Conservation (phyloP, 2,888 invertebrate species). For the Cordilura impudica region DNA sequence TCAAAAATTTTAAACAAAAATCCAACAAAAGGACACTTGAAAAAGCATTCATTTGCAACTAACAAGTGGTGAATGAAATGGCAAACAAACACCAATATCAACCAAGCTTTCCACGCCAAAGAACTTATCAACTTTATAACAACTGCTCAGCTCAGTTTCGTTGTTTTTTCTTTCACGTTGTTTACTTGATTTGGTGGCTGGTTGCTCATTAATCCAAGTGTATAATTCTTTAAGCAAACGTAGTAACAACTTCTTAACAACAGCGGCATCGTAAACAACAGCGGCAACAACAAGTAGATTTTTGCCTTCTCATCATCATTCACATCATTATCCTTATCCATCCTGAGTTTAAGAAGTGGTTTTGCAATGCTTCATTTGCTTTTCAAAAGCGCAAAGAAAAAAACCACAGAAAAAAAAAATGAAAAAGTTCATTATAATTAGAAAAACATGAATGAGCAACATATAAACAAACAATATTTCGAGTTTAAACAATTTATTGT, state of each 20-base stretch:
- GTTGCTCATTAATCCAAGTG: conserved; percentile 75
- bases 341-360: conserved; percentile 54
- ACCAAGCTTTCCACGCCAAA: neutral
- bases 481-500: conserved; percentile 29
- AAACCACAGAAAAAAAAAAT: conserved; percentile 2
- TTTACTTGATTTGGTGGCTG: conserved; percentile 42
- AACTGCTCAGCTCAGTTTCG: conserved; percentile 2
- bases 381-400: conserved; percentile 42
- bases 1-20: neutral
- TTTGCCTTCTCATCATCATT: conserved; percentile 55
- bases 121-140: neutral
- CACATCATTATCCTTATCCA: conserved; percentile 51
- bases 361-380: conserved; percentile 57
- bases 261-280: conserved; percentile 18
- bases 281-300: conserved; percentile 35
- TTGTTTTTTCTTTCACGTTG: conserved; percentile 20
- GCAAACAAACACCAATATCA: conserved; percentile 42
- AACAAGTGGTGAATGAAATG: conserved; percentile 75
- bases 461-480: conserved; percentile 60
- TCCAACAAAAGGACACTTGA: conserved; percentile 65
- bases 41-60: conserved; percentile 73
- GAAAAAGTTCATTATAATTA: conserved; percentile 72
- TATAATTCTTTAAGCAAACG: conserved; percentile 70
- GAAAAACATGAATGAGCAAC: conserved; percentile 70
- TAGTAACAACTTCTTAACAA: conserved; percentile 52